Base-by-base conservation (phyloP, 2,797 vertebrate genomes). In the Tapera naevia region DNA sequence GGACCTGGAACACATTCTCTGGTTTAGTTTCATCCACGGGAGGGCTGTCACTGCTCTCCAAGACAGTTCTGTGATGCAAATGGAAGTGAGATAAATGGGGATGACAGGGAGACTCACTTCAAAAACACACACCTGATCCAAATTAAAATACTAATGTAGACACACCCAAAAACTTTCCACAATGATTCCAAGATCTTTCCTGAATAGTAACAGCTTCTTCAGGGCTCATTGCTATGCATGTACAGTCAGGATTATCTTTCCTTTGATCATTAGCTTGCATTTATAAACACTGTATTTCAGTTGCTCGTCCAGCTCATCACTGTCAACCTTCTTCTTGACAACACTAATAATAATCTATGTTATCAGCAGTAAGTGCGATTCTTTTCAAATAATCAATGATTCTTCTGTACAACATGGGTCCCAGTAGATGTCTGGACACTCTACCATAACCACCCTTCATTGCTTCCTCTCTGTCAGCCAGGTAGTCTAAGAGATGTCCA, bases 271-370 rank as follows among this genome's bases (percentile, higher is more conserved):
- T 67, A 89, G 30, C 81, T 85, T 73, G 60, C 81, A 82, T 90
- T 84, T 91, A 80, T 84, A 86, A 93, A 82, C 50, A 91, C 17
- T 39, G n/a, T 41, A 62, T 90, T 94, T 81, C 88, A 96, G 69
- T 46, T 66, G 62, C 70, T 91, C 89, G 84, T 79, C 69, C 70
- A 84, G 66, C 58, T 90, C 70, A 91, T 94, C 82, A 45, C 22
- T 45, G 46, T 66, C 88, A 88, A 66, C 80, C 37, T 70, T 56
- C 54, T 58, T 58, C 76, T 91, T 84, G 70, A 81, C 76, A 93
- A 51, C 33, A 51, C 35, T 71, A 79, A 53, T 48, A 86, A 88
- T 70, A 72, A 88, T 78, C 65, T 83, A 22, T 22, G 4, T 71
- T 80, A 89, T 56, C 75, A 83, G 32, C 51, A 73, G 45, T 60